Base-by-base conservation (phyloP, 30 jellyfish, hydroid and myxozoan genomes). In the Aurelia sp. region DNA sequence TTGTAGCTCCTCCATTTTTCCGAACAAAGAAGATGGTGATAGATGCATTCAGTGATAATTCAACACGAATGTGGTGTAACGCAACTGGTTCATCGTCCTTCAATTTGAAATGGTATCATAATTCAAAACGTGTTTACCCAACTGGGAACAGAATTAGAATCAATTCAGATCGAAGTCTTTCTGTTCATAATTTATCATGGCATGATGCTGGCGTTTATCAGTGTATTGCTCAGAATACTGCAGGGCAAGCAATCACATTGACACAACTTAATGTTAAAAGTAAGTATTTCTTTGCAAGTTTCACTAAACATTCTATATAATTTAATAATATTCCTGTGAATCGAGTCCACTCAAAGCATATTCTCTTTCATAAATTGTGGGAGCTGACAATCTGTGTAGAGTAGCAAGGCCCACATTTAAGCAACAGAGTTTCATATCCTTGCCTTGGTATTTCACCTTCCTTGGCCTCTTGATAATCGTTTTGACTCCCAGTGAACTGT, bases 121-220 rank as follows among this genome's bases (percentile, higher is more conserved):
- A 92, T 72, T 91, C 92, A 18, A 65, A 70, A 27, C 93, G 82
- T 20, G 68, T 92, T 17, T 51, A 17, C 30, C 72, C 89, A 40
- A 27, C 92, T 27, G 88, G 85, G 10, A 55, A 74, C 22, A 78
- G 69, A 33, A 48, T 58, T 60, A 48, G 62, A 0, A 60, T 92
- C 80, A 62, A 58, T 16, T 41, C 87, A 10, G 85, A 87, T 63
- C 88, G 93, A 9, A 75, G 92, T 67, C 80, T 92, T 31, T 59
- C 44, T 35, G 52, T 92, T 3, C 59, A 51, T 18, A 80, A 81
- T 24, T 63, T 92, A 67, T 40, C 86, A 21, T 92, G 97, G 97
- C 82, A 64, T 13, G 98, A 92, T 48, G 70, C 68, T 41, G 98
- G 98, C 4, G 90, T 92, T 15, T 92, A 76, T 62, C 98, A 92